A percentile compares a stretch with the other conserved stretches of the same genome.
These are phyloP conservation scores for Spicauda simplicius DNA, from an alignment of 2,888 invertebrate species.

Conservation along the genomic window DNA sequence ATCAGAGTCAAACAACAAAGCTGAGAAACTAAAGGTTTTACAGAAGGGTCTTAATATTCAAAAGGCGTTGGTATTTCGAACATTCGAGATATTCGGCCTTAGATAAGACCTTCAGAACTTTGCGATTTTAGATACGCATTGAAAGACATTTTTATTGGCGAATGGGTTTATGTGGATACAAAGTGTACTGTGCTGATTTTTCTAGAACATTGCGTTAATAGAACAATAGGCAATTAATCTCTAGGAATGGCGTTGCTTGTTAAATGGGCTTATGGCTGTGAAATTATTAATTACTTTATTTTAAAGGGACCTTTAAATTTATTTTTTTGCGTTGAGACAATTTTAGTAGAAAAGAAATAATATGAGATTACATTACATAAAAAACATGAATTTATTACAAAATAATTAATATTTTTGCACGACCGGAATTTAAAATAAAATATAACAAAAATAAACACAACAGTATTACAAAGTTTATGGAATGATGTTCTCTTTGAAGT, in stretches of 20 bases:
- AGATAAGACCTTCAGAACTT: slow-evolving; percentile 6
- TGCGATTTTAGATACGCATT: slow-evolving; percentile 1
- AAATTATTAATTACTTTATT: too few relatives aligned
- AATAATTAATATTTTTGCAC: too few relatives aligned
- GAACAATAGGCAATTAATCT: not conserved
- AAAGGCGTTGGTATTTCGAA: slow-evolving; percentile 12
- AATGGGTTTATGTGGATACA: not conserved
- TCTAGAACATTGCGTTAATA: not conserved
- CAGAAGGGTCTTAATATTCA: not conserved
- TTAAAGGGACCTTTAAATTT: too few relatives aligned
- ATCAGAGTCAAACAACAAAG: not conserved
- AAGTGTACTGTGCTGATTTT: slow-evolving; percentile 1
- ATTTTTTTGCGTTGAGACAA: too few relatives aligned
- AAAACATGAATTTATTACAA: too few relatives aligned
- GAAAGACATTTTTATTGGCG: not conserved
- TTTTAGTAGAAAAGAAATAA: too few relatives aligned
- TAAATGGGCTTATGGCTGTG: not conserved
- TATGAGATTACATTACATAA: too few relatives aligned
- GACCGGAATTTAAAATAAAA: too few relatives aligned
- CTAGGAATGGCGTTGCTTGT: not conserved
- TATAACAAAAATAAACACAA: too few relatives aligned
- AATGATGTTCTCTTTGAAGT: too few relatives aligned
- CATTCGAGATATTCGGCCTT: not conserved
- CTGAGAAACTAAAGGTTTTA: slow-evolving; percentile 7
- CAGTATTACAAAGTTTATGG: too few relatives aligned